These are phyloP conservation scores for Lepas anatifera DNA, from an alignment of 2,888 invertebrate species.

Conservation along the genomic window DNA sequence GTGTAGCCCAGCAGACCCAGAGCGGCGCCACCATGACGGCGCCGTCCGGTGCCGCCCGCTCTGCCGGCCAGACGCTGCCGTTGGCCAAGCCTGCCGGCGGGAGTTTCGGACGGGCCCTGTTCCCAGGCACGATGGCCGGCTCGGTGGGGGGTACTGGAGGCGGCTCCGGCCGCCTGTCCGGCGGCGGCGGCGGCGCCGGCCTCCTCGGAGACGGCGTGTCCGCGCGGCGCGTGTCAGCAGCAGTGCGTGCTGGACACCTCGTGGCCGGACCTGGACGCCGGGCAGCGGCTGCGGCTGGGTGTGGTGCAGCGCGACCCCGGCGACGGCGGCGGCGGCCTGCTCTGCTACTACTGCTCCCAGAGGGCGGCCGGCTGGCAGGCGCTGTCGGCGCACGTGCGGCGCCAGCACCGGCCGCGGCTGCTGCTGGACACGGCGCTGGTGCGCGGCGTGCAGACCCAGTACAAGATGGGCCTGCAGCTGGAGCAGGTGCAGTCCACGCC, in stretches of 20 bases:
- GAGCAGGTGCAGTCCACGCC: slow-evolving; percentile 10
- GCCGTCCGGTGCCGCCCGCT: no score
- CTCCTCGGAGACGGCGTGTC: not conserved
- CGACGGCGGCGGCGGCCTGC: slow-evolving; percentile 5
- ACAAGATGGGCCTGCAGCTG: slow-evolving; percentile 21
- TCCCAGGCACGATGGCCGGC: no score
- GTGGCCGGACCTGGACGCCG: not conserved
- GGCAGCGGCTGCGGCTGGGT: slow-evolving; percentile 9
- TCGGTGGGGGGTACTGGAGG: no score
- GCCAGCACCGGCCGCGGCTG: not conserved
- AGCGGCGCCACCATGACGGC: no score
- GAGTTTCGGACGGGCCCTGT: no score
- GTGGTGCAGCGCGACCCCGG: not conserved
- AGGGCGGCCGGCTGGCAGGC: not conserved
- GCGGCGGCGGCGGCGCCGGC: not conserved
- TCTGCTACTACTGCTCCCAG: not conserved
- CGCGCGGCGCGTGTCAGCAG: not conserved
- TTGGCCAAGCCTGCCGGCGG: no score
- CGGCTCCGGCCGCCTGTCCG: not conserved
- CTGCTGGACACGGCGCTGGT: not conserved
- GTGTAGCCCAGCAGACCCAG: no score
- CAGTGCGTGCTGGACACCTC: not conserved
- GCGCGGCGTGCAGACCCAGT: not conserved
- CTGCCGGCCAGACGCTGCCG: no score
- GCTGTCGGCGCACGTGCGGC: not conserved